phyloP scores from a whole-genome alignment of 1,140 invertebrate genomes.

The Rhopalosiphum maidis region DNA sequence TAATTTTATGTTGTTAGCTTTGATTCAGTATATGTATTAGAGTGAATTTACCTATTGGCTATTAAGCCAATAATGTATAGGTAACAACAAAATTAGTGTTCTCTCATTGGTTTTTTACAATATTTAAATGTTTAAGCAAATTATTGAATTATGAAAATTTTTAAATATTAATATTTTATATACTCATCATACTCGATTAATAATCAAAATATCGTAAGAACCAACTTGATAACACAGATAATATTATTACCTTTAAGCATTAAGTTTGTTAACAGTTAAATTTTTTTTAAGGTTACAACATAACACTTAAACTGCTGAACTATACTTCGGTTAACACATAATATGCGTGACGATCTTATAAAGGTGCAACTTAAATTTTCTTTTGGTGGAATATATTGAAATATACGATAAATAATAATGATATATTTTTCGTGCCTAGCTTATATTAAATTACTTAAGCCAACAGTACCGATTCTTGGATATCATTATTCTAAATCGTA shows the following conservation, averaged over 20 bases:
- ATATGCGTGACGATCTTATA: too few species aligned
- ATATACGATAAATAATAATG: too few species aligned
- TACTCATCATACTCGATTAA: neutral
- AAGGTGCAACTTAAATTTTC: too few species aligned
- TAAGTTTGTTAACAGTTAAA: neutral
- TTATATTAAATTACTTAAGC: too few species aligned
- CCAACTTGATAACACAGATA: neutral
- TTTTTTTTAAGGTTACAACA: neutral
- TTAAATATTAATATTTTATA: neutral
- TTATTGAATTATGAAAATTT: neutral
- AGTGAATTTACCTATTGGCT: neutral
- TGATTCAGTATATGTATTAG: neutral
- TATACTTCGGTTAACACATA: too few species aligned
- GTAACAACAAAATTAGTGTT: neutral
- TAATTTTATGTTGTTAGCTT: neutral
- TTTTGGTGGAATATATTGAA: too few species aligned
- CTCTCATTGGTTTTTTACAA: neutral
- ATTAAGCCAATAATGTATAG: neutral
- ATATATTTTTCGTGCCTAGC: too few species aligned
- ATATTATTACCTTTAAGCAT: neutral
- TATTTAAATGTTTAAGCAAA: neutral
- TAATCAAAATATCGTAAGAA: neutral
- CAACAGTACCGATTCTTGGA: neutral
- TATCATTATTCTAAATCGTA: neutral
- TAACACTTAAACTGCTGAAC: too few species aligned